Conservation (phyloP, 64 coral and sea anemone species). For the Acropora yongei region DNA sequence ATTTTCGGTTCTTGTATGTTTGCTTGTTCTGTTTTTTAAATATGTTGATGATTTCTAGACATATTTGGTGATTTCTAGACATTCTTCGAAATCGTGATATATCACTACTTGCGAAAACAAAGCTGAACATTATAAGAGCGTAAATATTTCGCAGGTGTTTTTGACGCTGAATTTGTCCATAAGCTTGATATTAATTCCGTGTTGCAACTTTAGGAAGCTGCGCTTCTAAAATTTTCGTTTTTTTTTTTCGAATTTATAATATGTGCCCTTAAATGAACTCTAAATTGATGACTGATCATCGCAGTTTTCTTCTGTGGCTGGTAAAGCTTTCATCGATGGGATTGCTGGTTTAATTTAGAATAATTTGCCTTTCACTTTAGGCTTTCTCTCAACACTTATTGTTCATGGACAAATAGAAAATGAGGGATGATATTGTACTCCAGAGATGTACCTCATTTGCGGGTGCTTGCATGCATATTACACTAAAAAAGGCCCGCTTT, state of each 20-base stretch:
- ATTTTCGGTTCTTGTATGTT: too few relatives aligned
- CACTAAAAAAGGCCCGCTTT: background rate
- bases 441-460: background rate
- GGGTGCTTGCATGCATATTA: too few relatives aligned
- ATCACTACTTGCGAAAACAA: slow-evolving; percentile 1
- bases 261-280: too few relatives aligned
- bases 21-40: too few relatives aligned
- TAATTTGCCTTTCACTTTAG: background rate
- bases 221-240: too few relatives aligned
- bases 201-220: too few relatives aligned
- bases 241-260: too few relatives aligned
- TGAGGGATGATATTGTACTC: background rate
- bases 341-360: background rate
- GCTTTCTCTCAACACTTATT: background rate
- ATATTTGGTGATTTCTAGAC: background rate
- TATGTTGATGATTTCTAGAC: too few relatives aligned
- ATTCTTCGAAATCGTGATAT: background rate
- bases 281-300: too few relatives aligned
- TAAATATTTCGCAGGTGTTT: slow-evolving; percentile 29
- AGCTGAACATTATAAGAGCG: slow-evolving; percentile 1
- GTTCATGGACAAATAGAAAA: background rate
- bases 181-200: too few relatives aligned
- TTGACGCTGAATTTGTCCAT: background rate
- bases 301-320: background rate
- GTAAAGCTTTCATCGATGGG: background rate